phyloP scores from a whole-genome alignment of 2,888 invertebrate species.

The Poecilobothrus nobilitatus region DNA sequence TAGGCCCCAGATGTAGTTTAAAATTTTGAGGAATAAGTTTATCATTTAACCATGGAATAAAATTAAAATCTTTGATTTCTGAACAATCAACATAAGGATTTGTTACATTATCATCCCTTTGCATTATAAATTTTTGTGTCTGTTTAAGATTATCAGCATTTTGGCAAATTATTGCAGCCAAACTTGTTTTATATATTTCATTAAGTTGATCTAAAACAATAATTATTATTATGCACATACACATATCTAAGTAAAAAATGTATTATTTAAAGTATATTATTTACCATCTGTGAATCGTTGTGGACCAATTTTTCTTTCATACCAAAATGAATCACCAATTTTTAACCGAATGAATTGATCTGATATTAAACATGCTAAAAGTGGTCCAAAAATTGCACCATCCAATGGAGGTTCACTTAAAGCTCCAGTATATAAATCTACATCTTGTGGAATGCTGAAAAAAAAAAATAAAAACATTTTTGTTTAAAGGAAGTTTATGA shows the following conservation, averaged over 20 bases:
- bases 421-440: conserved; percentile 83
- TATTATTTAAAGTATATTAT: conserved; percentile 17
- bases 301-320: conserved; percentile 60
- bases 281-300: conserved; percentile 61
- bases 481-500: background rate
- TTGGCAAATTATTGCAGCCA: conserved; percentile 68
- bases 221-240: background rate
- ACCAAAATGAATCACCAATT: conserved; percentile 81
- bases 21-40: background rate
- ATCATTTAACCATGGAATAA: conserved; percentile 50
- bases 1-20: background rate
- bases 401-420: conserved; percentile 65
- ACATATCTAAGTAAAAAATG: background rate
- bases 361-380: conserved; percentile 72
- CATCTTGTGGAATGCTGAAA: conserved; percentile 62
- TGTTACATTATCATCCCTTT: conserved; percentile 46
- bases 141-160: conserved; percentile 59
- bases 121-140: conserved; percentile 64
- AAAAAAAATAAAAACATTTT: too few relatives aligned
- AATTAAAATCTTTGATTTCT: conserved; percentile 51
- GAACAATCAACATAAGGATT: conserved; percentile 58
- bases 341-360: conserved; percentile 79
- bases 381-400: conserved; percentile 72
- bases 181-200: conserved; percentile 67
- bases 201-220: conserved; percentile 57